Base-by-base conservation (phyloP, 2,888 invertebrate genomes). In the Pyrrhia umbra region DNA sequence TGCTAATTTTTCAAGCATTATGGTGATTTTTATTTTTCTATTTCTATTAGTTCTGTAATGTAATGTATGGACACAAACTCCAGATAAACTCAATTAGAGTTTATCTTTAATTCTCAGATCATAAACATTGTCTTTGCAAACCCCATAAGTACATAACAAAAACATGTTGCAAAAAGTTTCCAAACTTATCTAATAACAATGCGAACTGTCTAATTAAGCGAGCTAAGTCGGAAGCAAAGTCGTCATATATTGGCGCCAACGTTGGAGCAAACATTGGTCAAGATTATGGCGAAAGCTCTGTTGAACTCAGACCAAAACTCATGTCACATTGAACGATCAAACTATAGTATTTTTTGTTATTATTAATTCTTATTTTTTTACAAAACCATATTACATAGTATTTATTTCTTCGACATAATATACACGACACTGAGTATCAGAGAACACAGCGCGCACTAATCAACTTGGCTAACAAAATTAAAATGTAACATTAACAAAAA, bases 201-300 rank as follows among this genome's bases (percentile, higher is more conserved):
- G 74, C 49, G 59, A 75, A 64, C 58, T 64, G 58, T 65, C 56
- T 77, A 75, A 76, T 71, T 81, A 82, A 49, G 68, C 61, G 50
- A 61, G 55, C 57, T 49, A 47, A 74, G 59, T 72, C 73, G 72
- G 73, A 79, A 79, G 64, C 55, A 18, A 55, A 15, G 42, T 39
- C 47, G 57, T 42, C 42, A 25, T 21, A 42, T 40, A 9, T 59
- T 75, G 80, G 79, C 23, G 8, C 34, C 42, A 73, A 58, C 16
- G 16, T 74, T 77, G 54, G 63, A 13, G 2, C 49, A 15, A 57
- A 62, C 6, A 2, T 70, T 61, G 30, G 62, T 8, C 3, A n/a
- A 4, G 1, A 23, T 47, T 30, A 16, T 47, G 13, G 77, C 50
- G 57, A 64, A 71, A 77, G 73, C 40, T 62, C 10, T 6, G 8